phyloP scores from a whole-genome alignment of 2,797 vertebrate species.

The Molossus alvarezi region DNA sequence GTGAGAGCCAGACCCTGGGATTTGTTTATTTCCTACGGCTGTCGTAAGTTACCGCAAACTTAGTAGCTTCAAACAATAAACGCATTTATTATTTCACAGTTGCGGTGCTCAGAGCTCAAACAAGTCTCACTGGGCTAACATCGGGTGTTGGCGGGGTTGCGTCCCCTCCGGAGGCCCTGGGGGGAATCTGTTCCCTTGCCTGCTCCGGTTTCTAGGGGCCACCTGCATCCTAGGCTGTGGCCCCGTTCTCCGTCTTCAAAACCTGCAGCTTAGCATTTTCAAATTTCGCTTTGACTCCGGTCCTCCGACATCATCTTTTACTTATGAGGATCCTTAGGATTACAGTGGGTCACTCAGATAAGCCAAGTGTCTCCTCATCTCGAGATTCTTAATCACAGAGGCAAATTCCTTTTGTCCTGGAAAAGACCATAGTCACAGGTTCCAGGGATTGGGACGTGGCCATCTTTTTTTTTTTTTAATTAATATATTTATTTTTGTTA shows the following conservation, averaged over 20 bases:
- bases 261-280: background rate
- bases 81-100: background rate
- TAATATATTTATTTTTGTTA: too few relatives aligned
- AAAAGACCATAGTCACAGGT: background rate
- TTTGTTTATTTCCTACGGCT: background rate
- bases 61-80: background rate
- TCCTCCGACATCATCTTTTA: background rate
- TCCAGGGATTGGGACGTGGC: background rate
- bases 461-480: background rate
- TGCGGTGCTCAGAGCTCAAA: background rate
- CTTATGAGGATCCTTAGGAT: background rate
- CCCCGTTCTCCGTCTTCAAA: background rate
- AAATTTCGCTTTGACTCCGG: background rate
- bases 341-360: background rate
- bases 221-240: background rate
- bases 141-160: background rate
- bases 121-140: background rate
- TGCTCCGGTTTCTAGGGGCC: background rate
- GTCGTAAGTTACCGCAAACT: background rate
- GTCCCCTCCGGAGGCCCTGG: background rate
- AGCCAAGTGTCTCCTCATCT: background rate
- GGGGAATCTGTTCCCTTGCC: background rate
- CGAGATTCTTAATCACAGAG: background rate
- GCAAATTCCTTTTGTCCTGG: background rate
- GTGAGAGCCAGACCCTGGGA: background rate